Conservation (phyloP, 2,888 invertebrate species). For the Tenthredo notha region DNA sequence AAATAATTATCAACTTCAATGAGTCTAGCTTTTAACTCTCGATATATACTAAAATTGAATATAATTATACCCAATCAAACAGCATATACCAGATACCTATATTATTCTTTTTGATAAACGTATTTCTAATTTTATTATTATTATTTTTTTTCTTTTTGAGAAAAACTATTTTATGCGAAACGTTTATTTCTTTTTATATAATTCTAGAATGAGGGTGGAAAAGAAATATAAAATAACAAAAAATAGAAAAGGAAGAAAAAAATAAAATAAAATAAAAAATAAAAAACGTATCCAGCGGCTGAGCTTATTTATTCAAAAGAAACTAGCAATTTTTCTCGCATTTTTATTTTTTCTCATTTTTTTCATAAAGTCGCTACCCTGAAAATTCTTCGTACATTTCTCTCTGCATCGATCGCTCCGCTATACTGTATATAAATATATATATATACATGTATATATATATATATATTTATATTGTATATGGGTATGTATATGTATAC, state of each 20-base stretch:
- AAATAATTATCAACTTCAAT: no score
- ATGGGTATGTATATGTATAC: constrained; percentile 7
- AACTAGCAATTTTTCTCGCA: neutral
- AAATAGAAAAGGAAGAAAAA: neutral
- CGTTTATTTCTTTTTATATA: neutral
- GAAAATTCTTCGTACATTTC: constrained; percentile 16
- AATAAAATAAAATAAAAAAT: neutral
- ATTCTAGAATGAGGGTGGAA: neutral
- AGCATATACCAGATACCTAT: no score
- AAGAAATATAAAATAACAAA: neutral
- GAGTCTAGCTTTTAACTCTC: neutral
- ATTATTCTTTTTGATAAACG: no score
- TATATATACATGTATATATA: neutral
- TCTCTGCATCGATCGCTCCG: constrained; percentile 25
- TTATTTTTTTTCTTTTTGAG: no score
- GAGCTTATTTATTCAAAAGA: neutral
- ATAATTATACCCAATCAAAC: constrained; percentile 10
- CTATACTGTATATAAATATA: constrained; percentile 20
- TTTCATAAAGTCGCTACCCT: constrained; percentile 11
- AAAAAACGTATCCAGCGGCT: neutral
- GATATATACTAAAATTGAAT: neutral
- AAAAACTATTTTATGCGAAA: neutral
- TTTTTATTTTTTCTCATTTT: neutral
- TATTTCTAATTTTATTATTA: no score
- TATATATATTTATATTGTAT: neutral